These are phyloP conservation scores for Macrobrachium nipponense DNA, from an alignment of 1,140 invertebrate genomes.

Conservation along the genomic window DNA sequence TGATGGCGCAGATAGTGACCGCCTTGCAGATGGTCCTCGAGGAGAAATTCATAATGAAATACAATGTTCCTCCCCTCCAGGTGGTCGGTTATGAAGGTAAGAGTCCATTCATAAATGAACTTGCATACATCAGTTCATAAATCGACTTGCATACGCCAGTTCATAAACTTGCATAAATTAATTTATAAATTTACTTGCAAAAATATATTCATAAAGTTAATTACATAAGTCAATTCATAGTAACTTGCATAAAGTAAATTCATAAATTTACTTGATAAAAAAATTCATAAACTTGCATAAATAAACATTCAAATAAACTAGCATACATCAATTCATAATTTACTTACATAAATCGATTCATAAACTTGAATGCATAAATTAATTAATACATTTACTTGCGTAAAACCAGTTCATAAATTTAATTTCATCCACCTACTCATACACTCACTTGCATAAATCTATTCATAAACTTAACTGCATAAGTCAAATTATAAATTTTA, in stretches of 20 bases:
- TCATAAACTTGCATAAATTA: background rate
- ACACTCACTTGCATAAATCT: too few relatives aligned
- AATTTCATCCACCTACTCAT: too few relatives aligned
- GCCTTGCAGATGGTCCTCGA: slow-evolving; percentile 94
- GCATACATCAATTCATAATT: background rate
- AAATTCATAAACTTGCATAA: too few relatives aligned
- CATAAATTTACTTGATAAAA: too few relatives aligned
- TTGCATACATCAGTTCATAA: background rate
- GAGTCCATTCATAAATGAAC: slow-evolving; percentile 35
- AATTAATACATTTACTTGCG: slow-evolving; percentile 8
- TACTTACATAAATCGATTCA: slow-evolving; percentile 8
- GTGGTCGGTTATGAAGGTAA: slow-evolving; percentile 93
- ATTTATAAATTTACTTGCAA: too few relatives aligned
- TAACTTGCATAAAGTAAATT: too few relatives aligned
- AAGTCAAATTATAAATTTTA: too few relatives aligned
- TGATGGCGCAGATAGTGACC: slow-evolving; percentile 89
- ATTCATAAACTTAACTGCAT: too few relatives aligned
- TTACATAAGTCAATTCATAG: too few relatives aligned
- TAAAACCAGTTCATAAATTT: too few relatives aligned
- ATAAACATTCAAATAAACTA: too few relatives aligned
- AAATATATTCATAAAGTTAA: background rate
- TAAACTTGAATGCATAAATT: slow-evolving; percentile 6
- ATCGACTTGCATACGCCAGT: background rate
- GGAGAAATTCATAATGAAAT: slow-evolving; percentile 86
- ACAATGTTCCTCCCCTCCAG: slow-evolving; percentile 85